A percentile compares a stretch with the other conserved stretches of the same genome.
Evolutionary conservation across 2,797 vertebrate species (phyloP).

Genomic region (Hydrocynus forskahlii): DNA sequence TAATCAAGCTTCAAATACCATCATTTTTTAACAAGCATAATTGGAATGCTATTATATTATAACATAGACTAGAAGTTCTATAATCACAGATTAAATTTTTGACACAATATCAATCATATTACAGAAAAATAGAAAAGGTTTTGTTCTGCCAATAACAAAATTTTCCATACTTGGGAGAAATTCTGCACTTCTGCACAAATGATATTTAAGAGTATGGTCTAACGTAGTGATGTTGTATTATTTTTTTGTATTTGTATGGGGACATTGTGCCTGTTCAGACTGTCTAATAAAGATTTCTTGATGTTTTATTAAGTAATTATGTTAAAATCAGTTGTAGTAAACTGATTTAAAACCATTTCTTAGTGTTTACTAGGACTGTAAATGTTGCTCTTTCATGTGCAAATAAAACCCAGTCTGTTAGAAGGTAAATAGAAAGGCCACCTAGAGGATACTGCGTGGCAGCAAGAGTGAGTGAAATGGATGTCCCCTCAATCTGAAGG

Average conservation of each 20-base stretch:
- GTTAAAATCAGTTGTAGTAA: conserved; percentile 41
- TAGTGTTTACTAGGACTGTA: conserved; percentile 34
- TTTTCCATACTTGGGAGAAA: background rate
- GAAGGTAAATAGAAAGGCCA: conserved; percentile 51
- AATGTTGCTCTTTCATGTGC: conserved; percentile 46
- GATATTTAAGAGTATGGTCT: background rate
- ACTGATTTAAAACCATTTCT: conserved; percentile 47
- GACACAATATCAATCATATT: no score
- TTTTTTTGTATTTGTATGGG: background rate
- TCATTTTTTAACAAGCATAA: background rate
- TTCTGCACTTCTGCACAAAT: background rate
- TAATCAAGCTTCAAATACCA: background rate
- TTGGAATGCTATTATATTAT: background rate
- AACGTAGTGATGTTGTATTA: background rate
- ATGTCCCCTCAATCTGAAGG: conserved; percentile 59
- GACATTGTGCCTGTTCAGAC: conserved; percentile 45
- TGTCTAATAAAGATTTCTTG: no score
- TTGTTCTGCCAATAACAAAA: no score
- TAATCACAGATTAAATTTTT: no score
- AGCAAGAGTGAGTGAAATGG: conserved; percentile 54
- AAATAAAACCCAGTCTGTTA: conserved; percentile 53
- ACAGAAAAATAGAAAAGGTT: no score
- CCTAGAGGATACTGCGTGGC: conserved; percentile 53
- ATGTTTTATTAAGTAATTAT: no score
- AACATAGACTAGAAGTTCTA: no score